Evolutionary conservation across 2,797 vertebrate genomes (phyloP).

Genomic region (Nothura maculosa): DNA sequence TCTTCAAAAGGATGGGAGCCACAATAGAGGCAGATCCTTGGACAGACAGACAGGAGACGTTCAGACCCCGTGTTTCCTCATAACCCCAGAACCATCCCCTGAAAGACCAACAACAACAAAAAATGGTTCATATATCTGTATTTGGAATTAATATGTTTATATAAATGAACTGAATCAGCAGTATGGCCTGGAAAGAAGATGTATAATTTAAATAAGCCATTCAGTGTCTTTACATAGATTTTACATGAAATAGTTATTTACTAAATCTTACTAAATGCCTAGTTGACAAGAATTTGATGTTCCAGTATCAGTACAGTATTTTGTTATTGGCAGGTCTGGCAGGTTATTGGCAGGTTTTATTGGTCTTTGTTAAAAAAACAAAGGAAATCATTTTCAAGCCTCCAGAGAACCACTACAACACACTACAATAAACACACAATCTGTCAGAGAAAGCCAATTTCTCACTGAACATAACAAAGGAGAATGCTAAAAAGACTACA

Average conservation of each 20-base stretch:
- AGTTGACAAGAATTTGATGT: not conserved
- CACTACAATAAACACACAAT: not conserved
- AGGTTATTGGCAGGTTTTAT: not conserved
- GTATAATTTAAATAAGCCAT: not conserved
- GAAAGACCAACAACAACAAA: conserved; percentile 33
- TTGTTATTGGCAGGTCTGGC: not conserved
- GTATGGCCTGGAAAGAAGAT: not conserved
- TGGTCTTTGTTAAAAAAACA: not conserved
- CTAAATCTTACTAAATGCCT: not conserved
- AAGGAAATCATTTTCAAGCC: not conserved
- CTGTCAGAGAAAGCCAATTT: not conserved
- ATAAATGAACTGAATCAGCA: not conserved
- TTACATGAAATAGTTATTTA: not conserved
- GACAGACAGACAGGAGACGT: conserved; percentile 91
- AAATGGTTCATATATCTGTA: not conserved
- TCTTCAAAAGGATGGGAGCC: conserved; percentile 88
- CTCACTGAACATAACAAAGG: not conserved
- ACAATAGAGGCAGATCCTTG: conserved; percentile 96
- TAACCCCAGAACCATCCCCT: conserved; percentile 99
- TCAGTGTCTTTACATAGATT: not conserved
- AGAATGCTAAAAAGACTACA: not conserved
- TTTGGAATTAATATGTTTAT: not conserved
- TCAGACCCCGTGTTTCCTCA: conserved; percentile 91
- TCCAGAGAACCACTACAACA: not conserved
- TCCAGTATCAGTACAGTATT: not conserved